Evolutionary conservation across 2,113 vertebrate genomes (phyloP).

Genomic region (Cephalopholis sonnerati): DNA sequence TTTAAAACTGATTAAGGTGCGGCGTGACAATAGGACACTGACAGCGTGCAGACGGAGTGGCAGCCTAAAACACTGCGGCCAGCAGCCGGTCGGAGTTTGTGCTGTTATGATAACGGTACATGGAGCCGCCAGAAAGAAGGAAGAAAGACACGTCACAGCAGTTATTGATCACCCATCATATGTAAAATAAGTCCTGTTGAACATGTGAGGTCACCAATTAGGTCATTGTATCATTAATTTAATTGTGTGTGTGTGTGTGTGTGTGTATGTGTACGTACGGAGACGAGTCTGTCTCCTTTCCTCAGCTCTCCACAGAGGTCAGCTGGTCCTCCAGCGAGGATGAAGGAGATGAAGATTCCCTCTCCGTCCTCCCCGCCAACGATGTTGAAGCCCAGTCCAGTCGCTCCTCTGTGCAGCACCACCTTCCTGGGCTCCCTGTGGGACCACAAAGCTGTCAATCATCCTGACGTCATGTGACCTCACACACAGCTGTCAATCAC

Average conservation of each 20-base stretch:
- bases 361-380: slow-evolving; percentile 98
- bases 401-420: slow-evolving; percentile 93
- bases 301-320: slow-evolving; percentile 97
- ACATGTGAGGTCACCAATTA: too few relatives aligned
- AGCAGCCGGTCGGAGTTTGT: too few relatives aligned
- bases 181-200: too few relatives aligned
- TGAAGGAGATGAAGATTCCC: slow-evolving; percentile 99
- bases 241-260: neutral
- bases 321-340: slow-evolving; percentile 96
- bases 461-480: neutral
- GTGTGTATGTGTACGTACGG: slow-evolving; percentile 81
- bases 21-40: too few relatives aligned
- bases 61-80: too few relatives aligned
- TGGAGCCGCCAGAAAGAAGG: too few relatives aligned
- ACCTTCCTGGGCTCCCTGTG: slow-evolving; percentile 94
- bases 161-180: too few relatives aligned
- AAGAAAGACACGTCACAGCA: too few relatives aligned
- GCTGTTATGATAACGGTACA: too few relatives aligned
- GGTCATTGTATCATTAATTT: too few relatives aligned
- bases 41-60: too few relatives aligned
- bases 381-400: slow-evolving; percentile 98
- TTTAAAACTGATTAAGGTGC: too few relatives aligned
- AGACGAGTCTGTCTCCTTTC: slow-evolving; percentile 96
- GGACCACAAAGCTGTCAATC: slow-evolving; percentile 7
- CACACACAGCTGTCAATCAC: neutral